Percentiles rank a stretch among this genome's conserved stretches.
phyloP scores from a whole-genome alignment of 1,140 invertebrate species.

The Leptinotarsa defecta region DNA sequence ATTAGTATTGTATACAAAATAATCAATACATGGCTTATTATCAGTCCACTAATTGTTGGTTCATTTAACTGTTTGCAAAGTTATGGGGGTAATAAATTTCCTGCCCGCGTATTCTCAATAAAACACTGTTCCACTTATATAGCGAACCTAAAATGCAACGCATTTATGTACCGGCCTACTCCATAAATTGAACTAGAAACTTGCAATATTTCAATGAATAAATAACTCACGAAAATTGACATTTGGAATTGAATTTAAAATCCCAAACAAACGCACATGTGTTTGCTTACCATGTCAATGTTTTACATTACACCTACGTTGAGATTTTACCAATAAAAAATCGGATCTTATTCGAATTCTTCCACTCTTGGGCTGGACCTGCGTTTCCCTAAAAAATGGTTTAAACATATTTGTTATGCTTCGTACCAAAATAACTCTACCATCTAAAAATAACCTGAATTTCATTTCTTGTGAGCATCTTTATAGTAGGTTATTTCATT shows the following conservation, averaged over 20 bases:
- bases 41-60: conserved; percentile 10
- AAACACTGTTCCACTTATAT: not conserved
- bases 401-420: conserved; percentile 16
- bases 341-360: not conserved
- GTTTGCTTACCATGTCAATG: not conserved
- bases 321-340: not conserved
- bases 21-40: conserved; percentile 17
- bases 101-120: not conserved
- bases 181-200: not conserved
- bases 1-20: conserved; percentile 19
- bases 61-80: conserved; percentile 15
- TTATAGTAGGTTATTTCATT: not conserved
- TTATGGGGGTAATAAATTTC: conserved; percentile 8
- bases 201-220: not conserved
- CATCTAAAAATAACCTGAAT: conserved; percentile 22
- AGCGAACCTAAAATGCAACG: not conserved
- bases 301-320: not conserved
- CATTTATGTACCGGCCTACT: not conserved
- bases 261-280: conserved; percentile 7
- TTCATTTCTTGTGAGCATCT: conserved; percentile 13
- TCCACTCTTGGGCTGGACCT: not conserved
- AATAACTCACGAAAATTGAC: conserved; percentile 10
- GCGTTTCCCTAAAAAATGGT: conserved; percentile 5
- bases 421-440: conserved; percentile 18
- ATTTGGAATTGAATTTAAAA: not conserved